Conservation (phyloP, 2,113 vertebrate genomes). For the Neopipo cinnamomea region DNA sequence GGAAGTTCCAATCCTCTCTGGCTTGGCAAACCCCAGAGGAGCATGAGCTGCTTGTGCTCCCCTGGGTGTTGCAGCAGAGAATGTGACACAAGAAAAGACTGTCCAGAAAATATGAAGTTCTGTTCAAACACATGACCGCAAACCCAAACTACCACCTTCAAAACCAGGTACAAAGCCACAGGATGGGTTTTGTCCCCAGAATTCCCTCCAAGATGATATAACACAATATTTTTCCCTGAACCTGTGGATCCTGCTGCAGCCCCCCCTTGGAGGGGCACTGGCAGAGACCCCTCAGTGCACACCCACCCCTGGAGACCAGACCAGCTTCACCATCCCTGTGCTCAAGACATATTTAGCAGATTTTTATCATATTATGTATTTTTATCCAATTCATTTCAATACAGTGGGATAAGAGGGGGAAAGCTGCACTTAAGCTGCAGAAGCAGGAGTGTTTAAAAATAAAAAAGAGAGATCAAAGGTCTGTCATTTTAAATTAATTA, state of each 20-base stretch:
- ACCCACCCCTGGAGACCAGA: background rate
- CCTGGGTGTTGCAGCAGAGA: background rate
- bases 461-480: conserved; percentile 18
- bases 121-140: background rate
- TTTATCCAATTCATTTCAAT: background rate
- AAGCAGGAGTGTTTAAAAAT: background rate
- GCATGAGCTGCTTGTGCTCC: background rate
- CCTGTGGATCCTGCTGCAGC: background rate
- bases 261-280: background rate
- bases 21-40: background rate
- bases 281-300: background rate
- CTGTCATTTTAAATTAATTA: background rate
- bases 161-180: background rate
- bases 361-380: background rate
- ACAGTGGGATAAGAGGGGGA: background rate
- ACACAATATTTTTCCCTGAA: background rate
- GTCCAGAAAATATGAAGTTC: background rate
- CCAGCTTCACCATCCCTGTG: background rate
- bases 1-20: background rate
- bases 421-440: background rate
- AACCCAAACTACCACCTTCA: background rate
- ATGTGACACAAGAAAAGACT: too few species aligned
- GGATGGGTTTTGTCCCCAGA: background rate
- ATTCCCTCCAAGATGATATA: background rate
- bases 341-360: background rate